These are phyloP conservation scores for Aphis gossypii DNA, from an alignment of 1,140 invertebrate species.

Conservation along the genomic window DNA sequence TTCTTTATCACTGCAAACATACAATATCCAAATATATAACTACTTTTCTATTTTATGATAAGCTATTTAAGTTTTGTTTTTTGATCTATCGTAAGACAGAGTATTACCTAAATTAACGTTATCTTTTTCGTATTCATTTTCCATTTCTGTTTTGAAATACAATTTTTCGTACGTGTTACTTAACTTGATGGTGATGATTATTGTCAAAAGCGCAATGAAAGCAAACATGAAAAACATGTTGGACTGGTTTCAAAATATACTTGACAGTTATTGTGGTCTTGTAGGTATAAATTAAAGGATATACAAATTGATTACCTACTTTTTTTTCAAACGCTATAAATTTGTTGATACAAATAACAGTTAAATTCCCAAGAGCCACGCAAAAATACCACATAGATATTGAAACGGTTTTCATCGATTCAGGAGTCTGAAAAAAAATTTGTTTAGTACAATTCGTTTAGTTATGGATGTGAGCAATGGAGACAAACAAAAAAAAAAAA, in stretches of 20 bases:
- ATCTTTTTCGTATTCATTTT: background rate
- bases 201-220: background rate
- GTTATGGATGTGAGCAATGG: background rate
- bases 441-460: background rate
- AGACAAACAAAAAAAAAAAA: background rate
- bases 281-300: background rate
- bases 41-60: background rate
- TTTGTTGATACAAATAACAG: conserved; percentile 64
- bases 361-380: conserved; percentile 66
- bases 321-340: conserved; percentile 21
- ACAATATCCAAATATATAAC: background rate
- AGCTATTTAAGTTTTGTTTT: background rate
- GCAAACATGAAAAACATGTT: conserved; percentile 17
- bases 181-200: background rate
- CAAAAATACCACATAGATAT: conserved; percentile 67
- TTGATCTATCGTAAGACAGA: background rate
- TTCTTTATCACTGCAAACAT: background rate
- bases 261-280: background rate
- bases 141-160: background rate
- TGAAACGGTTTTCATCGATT: conserved; percentile 64
- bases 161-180: conserved; percentile 37
- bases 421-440: conserved; percentile 34
- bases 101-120: background rate
- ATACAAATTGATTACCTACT: background rate
- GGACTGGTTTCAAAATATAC: background rate